Percentiles rank a stretch among this genome's conserved stretches.
Conservation (phyloP, 2,113 vertebrate genomes). For the Paedocypris sp. region DNA sequence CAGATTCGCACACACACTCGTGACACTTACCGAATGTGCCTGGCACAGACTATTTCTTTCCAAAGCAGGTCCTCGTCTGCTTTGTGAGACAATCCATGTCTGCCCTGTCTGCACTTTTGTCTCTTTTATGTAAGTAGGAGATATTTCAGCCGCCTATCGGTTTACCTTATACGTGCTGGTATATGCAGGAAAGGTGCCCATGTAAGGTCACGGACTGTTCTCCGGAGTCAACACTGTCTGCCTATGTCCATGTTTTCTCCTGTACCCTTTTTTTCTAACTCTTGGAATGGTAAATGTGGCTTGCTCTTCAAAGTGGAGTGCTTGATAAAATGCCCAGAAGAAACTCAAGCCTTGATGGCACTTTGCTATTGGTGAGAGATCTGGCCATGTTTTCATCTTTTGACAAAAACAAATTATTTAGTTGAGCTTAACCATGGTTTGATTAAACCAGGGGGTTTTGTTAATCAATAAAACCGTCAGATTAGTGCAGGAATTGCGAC, state of each 20-base stretch:
- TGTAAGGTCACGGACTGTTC: conserved; percentile 63
- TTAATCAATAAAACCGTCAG: not conserved
- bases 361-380: conserved; percentile 1
- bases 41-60: conserved; percentile 65
- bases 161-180: conserved; percentile 64
- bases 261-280: conserved; percentile 15
- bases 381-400: no score
- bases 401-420: no score
- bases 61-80: conserved; percentile 61
- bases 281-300: conserved; percentile 30
- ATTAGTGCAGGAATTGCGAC: no score
- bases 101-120: conserved; percentile 57
- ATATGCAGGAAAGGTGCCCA: conserved; percentile 65
- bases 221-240: conserved; percentile 48
- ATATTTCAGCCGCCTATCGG: conserved; percentile 66
- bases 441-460: no score
- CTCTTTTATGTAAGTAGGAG: conserved; percentile 63
- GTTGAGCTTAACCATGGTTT: not conserved
- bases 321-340: conserved; percentile 18
- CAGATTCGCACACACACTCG: not conserved
- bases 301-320: conserved; percentile 32
- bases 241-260: conserved; percentile 24
- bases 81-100: conserved; percentile 67
- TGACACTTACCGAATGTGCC: conserved; percentile 55
- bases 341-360: conserved; percentile 10